Conservation (phyloP, 2,888 invertebrate genomes). For the Melipona beecheii region DNA sequence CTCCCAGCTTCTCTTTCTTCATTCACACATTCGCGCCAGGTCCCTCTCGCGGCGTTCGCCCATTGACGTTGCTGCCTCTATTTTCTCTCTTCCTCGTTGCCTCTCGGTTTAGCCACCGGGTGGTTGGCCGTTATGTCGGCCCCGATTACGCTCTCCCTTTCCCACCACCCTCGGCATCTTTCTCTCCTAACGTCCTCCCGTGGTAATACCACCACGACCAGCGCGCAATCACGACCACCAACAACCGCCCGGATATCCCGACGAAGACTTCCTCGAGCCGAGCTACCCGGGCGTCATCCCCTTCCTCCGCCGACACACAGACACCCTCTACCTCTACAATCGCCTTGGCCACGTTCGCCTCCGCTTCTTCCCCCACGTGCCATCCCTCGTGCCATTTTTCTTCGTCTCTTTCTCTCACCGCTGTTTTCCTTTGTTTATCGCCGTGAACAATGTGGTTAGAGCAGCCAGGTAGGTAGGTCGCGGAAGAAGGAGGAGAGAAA, state of each 20-base stretch:
- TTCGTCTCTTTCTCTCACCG: slow-evolving; percentile 9
- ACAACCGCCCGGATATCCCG: slow-evolving; percentile 46
- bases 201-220: slow-evolving; percentile 56
- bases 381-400: slow-evolving; percentile 46
- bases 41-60: slow-evolving; percentile 67
- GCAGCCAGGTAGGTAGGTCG: slow-evolving; percentile 34
- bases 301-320: slow-evolving; percentile 38
- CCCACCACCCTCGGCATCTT: slow-evolving; percentile 21
- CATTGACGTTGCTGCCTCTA: slow-evolving; percentile 74
- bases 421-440: slow-evolving; percentile 53
- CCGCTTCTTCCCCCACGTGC: slow-evolving; percentile 28
- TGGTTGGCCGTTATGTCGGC: slow-evolving; percentile 50
- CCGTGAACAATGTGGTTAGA: slow-evolving; percentile 26
- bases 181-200: slow-evolving; percentile 52
- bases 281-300: slow-evolving; percentile 30
- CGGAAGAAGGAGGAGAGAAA: background rate
- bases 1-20: slow-evolving; percentile 66
- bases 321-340: slow-evolving; percentile 18
- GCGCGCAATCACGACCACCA: slow-evolving; percentile 56
- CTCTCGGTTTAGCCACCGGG: slow-evolving; percentile 43
- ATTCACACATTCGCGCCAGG: slow-evolving; percentile 74
- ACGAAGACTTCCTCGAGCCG: slow-evolving; percentile 26
- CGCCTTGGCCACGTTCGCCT: slow-evolving; percentile 33
- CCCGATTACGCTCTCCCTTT: slow-evolving; percentile 42
- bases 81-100: slow-evolving; percentile 59